phyloP scores from a whole-genome alignment of 2,888 invertebrate species.

The Rhogogaster chlorosoma region DNA sequence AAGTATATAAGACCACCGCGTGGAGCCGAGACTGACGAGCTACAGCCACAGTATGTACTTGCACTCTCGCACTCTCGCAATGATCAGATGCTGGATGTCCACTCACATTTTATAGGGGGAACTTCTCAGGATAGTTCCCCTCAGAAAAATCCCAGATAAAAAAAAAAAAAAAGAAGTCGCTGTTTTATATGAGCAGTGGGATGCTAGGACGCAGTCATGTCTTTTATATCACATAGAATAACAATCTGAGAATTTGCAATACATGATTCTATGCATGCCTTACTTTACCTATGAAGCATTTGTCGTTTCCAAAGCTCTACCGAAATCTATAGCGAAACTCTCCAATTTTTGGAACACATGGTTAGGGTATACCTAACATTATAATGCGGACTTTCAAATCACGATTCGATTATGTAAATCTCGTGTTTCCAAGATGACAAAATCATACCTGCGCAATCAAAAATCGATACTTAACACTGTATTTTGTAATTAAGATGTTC shows the following conservation, averaged over 20 bases:
- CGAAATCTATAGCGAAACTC: background rate
- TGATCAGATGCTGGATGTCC: slow-evolving; percentile 68
- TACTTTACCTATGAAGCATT: background rate
- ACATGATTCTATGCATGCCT: slow-evolving; percentile 4
- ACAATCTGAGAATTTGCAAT: background rate
- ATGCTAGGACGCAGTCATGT: background rate
- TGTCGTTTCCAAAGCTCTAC: background rate
- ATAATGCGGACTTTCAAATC: background rate
- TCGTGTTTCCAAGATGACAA: background rate
- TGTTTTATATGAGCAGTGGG: background rate
- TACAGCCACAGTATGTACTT: slow-evolving; percentile 40
- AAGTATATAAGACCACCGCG: background rate
- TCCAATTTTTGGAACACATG: background rate
- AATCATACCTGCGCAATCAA: background rate
- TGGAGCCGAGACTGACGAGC: slow-evolving; percentile 14
- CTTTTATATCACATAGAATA: background rate
- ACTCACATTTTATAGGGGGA: slow-evolving; percentile 68
- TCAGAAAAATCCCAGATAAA: slow-evolving; percentile 59
- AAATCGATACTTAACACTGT: background rate
- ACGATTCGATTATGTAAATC: background rate
- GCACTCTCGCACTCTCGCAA: slow-evolving; percentile 57
- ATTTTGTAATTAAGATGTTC: background rate
- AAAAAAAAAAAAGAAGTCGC: background rate
- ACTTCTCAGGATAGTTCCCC: slow-evolving; percentile 62
- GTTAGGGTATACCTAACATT: background rate